Percentiles rank a stretch among this genome's conserved stretches.
These are phyloP conservation scores for Remorina albescens DNA, from an alignment of 2,797 vertebrate species.

Conservation along the genomic window DNA sequence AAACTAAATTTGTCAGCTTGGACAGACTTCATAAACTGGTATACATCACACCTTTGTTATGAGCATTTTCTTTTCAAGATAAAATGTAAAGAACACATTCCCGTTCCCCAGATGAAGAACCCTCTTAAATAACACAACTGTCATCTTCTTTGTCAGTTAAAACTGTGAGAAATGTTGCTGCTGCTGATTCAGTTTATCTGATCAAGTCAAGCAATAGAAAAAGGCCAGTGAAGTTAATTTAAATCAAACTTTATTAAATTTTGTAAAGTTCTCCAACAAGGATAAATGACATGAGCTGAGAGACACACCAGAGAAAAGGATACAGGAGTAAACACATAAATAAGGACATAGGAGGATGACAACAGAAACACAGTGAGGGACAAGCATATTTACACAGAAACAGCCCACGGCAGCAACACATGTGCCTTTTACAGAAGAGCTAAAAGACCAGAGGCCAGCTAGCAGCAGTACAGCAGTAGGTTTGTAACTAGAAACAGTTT, in stretches of 20 bases:
- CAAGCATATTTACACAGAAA: conserved; percentile 56
- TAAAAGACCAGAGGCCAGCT: conserved; percentile 52
- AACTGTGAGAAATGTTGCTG: neutral
- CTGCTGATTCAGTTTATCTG: neutral
- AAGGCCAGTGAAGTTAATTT: conserved; percentile 32
- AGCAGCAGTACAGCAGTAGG: conserved; percentile 71
- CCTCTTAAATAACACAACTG: too few species aligned
- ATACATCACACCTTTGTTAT: too few species aligned
- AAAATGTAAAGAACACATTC: too few species aligned
- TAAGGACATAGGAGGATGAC: conserved; percentile 26
- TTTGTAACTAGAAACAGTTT: conserved; percentile 29
- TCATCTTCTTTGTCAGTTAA: too few species aligned
- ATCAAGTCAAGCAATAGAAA: neutral
- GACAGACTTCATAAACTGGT: too few species aligned
- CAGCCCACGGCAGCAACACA: conserved; percentile 16
- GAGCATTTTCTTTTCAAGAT: too few species aligned
- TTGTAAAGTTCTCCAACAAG: conserved; percentile 58
- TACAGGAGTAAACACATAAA: conserved; percentile 56
- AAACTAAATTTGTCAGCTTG: too few species aligned
- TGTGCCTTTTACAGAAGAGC: conserved; percentile 14
- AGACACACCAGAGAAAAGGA: conserved; percentile 46
- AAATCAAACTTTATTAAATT: conserved; percentile 79
- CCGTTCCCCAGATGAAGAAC: too few species aligned
- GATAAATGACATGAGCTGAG: conserved; percentile 57
- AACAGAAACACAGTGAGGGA: conserved; percentile 23